Evolutionary conservation across 2,113 vertebrate species (phyloP), one percentile per base, ranked within the genome.

Genomic region (Stegostoma tigrinum): DNA sequence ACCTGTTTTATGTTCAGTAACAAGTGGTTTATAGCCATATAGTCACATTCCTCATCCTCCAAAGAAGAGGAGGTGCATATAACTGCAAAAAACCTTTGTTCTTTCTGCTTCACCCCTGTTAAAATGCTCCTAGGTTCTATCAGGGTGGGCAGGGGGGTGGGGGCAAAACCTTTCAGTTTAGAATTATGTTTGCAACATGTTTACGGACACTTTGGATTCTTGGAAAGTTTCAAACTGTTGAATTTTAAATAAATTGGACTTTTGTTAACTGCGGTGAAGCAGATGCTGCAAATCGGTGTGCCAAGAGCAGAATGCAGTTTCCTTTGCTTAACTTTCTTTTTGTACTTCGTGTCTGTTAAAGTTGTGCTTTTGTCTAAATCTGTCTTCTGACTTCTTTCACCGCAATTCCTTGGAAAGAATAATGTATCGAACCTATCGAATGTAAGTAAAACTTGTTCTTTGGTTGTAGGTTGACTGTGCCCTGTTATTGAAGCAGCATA

Each of bases 401-500:
- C 98, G 98, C 98, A 98, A 98, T 98, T 98, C 98, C 97, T 97
- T 97, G 99, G 99, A 98, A 98, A 99, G 99, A 99, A 98, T 99
- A 98, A 99, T 99, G 99, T 99, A 99, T 99, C 99, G 99, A 98
- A 99, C 99, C 97, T 99, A 99, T 98, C 99, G 99, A 98, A 99
- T 99, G 99, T 99, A 98, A 99, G 99, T 99, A 99, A 98, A 97
- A 66, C 86, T 66, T 64, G 27, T 95, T 72, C 24, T 95, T 61
- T 67, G 30, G 64, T 67, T 72, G 93, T 70, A 45, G 94, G 94
- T 52, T 75, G 94, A 52, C 94, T 30, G 23, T 95, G 68, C 30
- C 52, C 42, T 72, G 2, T 42, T 94, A 10, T 95, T 48, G 45
- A 95, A 95, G 45, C 67, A 95, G 67, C 94, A 12, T 42, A 93